A percentile compares a stretch with the other conserved stretches of the same genome.
Evolutionary conservation across 2,797 vertebrate genomes (phyloP).

Genomic region (Strix occidentalis): DNA sequence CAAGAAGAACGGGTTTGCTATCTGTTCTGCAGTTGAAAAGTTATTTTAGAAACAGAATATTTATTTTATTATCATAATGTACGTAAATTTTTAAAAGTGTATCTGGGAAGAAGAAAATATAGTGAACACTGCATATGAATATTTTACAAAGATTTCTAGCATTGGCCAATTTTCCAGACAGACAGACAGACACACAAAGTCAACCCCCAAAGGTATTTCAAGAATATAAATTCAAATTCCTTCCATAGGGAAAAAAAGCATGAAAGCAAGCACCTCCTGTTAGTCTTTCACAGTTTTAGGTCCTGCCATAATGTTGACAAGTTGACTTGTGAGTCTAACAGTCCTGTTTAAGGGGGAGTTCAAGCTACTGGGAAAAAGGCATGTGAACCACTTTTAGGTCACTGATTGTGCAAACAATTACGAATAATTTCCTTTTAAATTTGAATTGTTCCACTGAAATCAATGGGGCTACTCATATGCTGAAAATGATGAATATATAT

Average conservation of each 20-base stretch:
- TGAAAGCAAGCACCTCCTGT: not conserved
- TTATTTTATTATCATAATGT: not conserved
- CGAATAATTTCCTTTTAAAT: not conserved
- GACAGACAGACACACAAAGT: not conserved
- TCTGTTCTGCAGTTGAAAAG: not conserved
- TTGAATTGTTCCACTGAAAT: not conserved
- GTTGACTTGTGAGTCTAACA: not conserved
- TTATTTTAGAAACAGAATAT: slow-evolving; percentile 29
- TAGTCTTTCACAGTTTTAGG: not conserved
- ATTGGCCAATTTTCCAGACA: not conserved
- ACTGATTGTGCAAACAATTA: not conserved
- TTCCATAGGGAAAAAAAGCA: not conserved
- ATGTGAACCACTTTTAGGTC: not conserved
- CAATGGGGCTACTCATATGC: not conserved
- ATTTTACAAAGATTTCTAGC: slow-evolving; percentile 7
- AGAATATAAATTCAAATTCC: not conserved
- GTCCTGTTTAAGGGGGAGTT: not conserved
- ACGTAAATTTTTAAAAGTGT: not conserved
- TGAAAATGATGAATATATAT: not conserved
- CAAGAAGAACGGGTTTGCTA: slow-evolving; percentile 1
- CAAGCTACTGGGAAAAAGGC: not conserved
- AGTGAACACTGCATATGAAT: not conserved
- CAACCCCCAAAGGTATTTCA: not conserved
- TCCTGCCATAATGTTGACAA: not conserved
- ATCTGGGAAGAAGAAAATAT: not conserved